Evolutionary conservation across 2,113 vertebrate species (phyloP).

Genomic region (Gasterosteus aculeatus): DNA sequence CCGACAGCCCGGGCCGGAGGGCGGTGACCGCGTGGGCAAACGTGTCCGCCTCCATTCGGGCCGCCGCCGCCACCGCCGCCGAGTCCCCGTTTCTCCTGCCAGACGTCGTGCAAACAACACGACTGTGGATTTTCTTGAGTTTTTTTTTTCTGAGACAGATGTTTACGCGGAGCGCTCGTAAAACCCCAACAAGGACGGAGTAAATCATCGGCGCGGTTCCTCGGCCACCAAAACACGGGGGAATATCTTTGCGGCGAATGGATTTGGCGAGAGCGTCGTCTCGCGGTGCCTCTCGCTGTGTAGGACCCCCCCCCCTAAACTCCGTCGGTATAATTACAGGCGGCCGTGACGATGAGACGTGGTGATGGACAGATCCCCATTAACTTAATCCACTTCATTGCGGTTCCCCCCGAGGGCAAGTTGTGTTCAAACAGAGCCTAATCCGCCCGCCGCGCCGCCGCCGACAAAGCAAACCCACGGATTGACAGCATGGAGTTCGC

Average conservation of each 20-base stretch:
- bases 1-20: constrained; percentile 65
- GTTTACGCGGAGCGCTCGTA: neutral
- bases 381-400: constrained; percentile 69
- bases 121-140: constrained; percentile 30
- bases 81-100: constrained; percentile 3
- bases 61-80: constrained; percentile 11
- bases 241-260: too few relatives aligned
- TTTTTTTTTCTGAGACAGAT: neutral
- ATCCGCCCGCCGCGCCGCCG: constrained; percentile 54
- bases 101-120: constrained; percentile 20
- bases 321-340: constrained; percentile 75
- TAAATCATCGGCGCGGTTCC: neutral
- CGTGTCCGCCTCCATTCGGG: constrained; percentile 64
- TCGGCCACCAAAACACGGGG: neutral
- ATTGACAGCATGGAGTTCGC: constrained; percentile 36
- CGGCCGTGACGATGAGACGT: constrained; percentile 61
- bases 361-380: constrained; percentile 74
- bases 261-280: too few relatives aligned
- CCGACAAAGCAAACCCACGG: constrained; percentile 35
- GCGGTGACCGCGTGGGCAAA: constrained; percentile 59
- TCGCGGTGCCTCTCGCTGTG: neutral
- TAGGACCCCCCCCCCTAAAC: neutral
- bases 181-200: constrained; percentile 8
- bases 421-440: constrained; percentile 65
- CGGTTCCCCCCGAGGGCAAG: constrained; percentile 52